These are phyloP conservation scores for Maniola hyperantus DNA, from an alignment of 2,888 invertebrate genomes.

Conservation along the genomic window DNA sequence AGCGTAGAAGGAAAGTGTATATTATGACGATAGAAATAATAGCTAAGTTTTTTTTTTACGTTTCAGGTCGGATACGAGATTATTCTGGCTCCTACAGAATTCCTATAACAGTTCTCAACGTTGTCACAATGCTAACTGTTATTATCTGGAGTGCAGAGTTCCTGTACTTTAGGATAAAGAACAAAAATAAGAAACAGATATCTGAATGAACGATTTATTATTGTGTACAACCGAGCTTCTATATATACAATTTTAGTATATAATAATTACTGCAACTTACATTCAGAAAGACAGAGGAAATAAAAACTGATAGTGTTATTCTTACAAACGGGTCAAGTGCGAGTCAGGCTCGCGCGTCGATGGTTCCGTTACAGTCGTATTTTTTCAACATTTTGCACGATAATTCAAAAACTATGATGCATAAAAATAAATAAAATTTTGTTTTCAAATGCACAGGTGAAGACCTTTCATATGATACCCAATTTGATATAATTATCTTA, in stretches of 20 bases:
- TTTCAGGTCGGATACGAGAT: slow-evolving; percentile 84
- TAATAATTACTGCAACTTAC: neutral
- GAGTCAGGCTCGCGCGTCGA: no score
- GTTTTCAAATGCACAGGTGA: no score
- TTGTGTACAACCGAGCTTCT: neutral
- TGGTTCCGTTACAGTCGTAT: no score
- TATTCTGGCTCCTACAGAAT: slow-evolving; percentile 82
- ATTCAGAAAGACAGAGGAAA: neutral
- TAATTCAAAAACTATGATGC: no score
- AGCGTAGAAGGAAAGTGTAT: no score
- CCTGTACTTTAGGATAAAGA: slow-evolving; percentile 62
- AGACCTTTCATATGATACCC: no score
- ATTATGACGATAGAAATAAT: no score
- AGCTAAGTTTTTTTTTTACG: neutral
- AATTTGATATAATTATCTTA: no score
- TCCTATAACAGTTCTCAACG: slow-evolving; percentile 84
- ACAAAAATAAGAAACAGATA: slow-evolving; percentile 46
- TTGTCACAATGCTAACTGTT: slow-evolving; percentile 82
- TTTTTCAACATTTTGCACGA: no score
- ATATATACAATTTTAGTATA: neutral
- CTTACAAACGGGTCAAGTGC: no score
- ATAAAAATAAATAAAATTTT: no score
- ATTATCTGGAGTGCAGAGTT: slow-evolving; percentile 83
- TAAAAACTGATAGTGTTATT: no score
- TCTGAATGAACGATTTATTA: slow-evolving; percentile 30